phyloP scores from a whole-genome alignment of 2,888 invertebrate species.

The Epicampocera succincta region DNA sequence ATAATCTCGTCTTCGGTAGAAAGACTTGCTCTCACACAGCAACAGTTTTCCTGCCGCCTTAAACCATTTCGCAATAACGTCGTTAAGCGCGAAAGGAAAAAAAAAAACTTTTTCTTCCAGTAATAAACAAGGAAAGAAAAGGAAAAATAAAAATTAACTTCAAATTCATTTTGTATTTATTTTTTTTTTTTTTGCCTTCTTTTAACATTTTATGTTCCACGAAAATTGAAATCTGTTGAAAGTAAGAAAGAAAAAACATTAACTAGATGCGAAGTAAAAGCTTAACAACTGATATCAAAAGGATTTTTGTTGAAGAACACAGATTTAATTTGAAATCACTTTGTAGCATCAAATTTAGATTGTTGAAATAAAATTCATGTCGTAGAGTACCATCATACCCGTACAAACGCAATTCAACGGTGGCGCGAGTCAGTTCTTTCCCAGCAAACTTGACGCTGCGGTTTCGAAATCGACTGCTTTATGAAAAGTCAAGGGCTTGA shows the following conservation, averaged over 20 bases:
- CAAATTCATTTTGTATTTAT: not conserved
- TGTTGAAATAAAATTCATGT: slow-evolving; percentile 21
- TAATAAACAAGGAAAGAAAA: slow-evolving; percentile 2
- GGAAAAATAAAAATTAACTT: slow-evolving; percentile 2
- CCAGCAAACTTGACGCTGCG: too few relatives aligned
- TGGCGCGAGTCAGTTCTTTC: not conserved
- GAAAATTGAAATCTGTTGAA: slow-evolving; percentile 9
- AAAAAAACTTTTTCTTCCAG: too few relatives aligned
- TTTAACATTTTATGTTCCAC: not conserved
- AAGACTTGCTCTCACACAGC: slow-evolving; percentile 59
- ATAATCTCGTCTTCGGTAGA: slow-evolving; percentile 19
- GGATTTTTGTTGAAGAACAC: slow-evolving; percentile 42
- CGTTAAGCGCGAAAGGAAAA: not conserved
- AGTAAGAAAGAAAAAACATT: slow-evolving; percentile 4
- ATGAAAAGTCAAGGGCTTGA: too few relatives aligned
- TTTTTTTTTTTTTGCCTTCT: too few relatives aligned
- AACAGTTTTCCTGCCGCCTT: slow-evolving; percentile 66
- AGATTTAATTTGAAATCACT: slow-evolving; percentile 59
- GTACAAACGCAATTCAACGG: not conserved
- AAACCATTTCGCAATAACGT: slow-evolving; percentile 46
- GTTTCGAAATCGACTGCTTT: too few relatives aligned
- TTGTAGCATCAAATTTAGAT: slow-evolving; percentile 53
- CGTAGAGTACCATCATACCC: not conserved
- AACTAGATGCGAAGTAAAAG: slow-evolving; percentile 24
- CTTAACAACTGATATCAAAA: slow-evolving; percentile 28